Evolutionary conservation across 2,797 vertebrate genomes (phyloP).

Genomic region (Tachyglossus aculeatus): DNA sequence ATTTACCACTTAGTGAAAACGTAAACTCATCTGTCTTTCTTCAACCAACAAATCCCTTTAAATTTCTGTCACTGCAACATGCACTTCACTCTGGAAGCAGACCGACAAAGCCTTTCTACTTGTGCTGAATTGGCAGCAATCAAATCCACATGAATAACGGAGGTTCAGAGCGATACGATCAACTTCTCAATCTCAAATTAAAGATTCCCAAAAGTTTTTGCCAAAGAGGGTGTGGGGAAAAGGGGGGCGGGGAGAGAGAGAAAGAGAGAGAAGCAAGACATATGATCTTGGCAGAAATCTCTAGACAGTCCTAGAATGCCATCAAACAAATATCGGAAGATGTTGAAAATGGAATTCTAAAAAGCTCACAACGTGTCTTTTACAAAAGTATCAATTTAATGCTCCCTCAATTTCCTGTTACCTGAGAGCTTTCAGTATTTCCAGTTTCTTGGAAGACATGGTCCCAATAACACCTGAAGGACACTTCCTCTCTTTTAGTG

Average conservation of each 20-base stretch:
- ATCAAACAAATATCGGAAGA: neutral
- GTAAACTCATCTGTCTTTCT: too few species aligned
- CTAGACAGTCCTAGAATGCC: conserved; percentile 30
- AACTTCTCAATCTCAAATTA: too few species aligned
- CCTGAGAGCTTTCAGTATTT: conserved; percentile 4
- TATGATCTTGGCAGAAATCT: neutral
- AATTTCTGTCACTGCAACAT: too few species aligned
- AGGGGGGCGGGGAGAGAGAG: neutral
- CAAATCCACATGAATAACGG: too few species aligned
- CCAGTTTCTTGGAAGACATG: conserved; percentile 4
- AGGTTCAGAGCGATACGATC: too few species aligned
- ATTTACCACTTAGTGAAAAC: too few species aligned
- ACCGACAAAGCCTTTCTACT: too few species aligned
- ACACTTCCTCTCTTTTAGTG: neutral
- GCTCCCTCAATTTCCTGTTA: conserved; percentile 21
- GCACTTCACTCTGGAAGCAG: too few species aligned
- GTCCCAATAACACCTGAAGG: neutral
- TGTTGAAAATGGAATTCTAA: conserved; percentile 27
- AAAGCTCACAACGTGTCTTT: neutral
- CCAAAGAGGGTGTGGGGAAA: too few species aligned
- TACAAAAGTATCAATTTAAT: conserved; percentile 7
- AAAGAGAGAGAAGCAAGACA: neutral
- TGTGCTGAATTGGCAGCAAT: too few species aligned
- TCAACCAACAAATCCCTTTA: too few species aligned
- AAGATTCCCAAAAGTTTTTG: too few species aligned